Percentiles rank a stretch among this genome's conserved stretches.
phyloP scores from a whole-genome alignment of 2,888 invertebrate species.

The Perizoma flavofasciatum region DNA sequence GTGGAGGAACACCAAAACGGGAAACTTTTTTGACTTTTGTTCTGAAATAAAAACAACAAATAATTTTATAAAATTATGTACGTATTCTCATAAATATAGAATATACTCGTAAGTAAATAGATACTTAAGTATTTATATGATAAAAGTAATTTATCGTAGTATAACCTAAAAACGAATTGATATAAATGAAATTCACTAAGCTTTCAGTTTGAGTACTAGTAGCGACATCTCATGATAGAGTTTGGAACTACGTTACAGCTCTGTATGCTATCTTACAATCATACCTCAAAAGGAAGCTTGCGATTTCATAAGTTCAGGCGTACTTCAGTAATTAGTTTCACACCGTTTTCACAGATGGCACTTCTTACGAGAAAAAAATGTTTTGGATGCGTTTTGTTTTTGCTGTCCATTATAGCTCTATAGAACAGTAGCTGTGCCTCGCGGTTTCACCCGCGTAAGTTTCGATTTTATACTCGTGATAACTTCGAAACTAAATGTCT shows the following conservation, averaged over 20 bases:
- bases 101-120: neutral
- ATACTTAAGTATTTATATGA: too few species aligned
- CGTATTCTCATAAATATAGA: neutral
- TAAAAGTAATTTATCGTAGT: too few species aligned
- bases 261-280: conserved; percentile 2
- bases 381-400: too few species aligned
- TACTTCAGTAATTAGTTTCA: conserved; percentile 1
- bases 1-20: conserved; percentile 96
- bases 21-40: conserved; percentile 84
- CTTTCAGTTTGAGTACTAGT: conserved; percentile 22
- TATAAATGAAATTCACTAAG: too few species aligned
- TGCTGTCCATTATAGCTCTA: neutral
- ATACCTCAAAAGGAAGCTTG: neutral
- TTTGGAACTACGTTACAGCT: conserved; percentile 12
- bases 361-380: neutral
- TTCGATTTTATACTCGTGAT: too few species aligned
- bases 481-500: too few species aligned
- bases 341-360: conserved; percentile 6
- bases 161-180: too few species aligned
- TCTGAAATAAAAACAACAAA: conserved; percentile 56
- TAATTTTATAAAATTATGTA: neutral
- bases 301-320: neutral
- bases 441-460: too few species aligned
- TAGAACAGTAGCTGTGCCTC: too few species aligned
- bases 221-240: conserved; percentile 35